Percentiles rank a stretch among this genome's conserved stretches.
Evolutionary conservation across 2,113 vertebrate species (phyloP).

Genomic region (Dipodomys ordii): DNA sequence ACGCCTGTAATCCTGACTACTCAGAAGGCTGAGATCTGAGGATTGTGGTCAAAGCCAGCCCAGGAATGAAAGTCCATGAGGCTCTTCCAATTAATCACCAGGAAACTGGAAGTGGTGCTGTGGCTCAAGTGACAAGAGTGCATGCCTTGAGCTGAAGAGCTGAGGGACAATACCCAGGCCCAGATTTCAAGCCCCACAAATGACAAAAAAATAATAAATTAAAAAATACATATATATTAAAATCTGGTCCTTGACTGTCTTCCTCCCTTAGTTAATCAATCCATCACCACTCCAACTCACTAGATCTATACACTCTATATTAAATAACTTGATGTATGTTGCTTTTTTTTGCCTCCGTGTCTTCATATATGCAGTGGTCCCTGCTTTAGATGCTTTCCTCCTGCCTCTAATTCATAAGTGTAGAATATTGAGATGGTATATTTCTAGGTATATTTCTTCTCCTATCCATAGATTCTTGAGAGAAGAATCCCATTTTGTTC

Average conservation of each 20-base stretch:
- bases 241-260: background rate
- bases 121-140: no score
- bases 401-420: background rate
- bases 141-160: no score
- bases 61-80: no score
- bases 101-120: no score
- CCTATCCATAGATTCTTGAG: rapidly evolving
- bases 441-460: background rate
- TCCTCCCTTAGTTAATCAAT: background rate
- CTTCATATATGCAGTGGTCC: background rate
- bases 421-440: background rate
- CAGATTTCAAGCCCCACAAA: background rate
- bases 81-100: no score
- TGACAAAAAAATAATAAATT: no score
- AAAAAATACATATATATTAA: background rate
- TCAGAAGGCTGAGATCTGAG: no score
- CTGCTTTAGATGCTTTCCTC: background rate
- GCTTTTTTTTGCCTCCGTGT: no score
- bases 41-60: no score
- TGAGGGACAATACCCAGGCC: no score
- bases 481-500: background rate
- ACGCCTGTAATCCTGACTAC: no score
- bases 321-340: background rate
- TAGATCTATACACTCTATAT: background rate
- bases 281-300: background rate